A percentile compares a stretch with the other conserved stretches of the same genome.
Conservation (phyloP, 2,888 invertebrate genomes). For the Tenthredo notha region DNA sequence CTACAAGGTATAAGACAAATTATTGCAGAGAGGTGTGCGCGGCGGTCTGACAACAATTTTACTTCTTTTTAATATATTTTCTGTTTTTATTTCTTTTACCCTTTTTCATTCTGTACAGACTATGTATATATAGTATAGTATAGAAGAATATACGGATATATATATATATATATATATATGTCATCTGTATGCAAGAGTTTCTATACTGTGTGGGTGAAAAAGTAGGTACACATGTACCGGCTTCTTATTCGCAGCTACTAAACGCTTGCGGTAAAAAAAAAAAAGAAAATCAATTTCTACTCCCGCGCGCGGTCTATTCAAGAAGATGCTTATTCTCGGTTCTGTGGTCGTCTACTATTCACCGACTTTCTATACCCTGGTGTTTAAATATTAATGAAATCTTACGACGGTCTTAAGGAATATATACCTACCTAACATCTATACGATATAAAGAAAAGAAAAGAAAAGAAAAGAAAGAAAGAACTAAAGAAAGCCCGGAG, state of each 20-base stretch:
- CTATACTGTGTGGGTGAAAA: background rate
- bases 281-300: constrained; percentile 2
- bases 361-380: background rate
- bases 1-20: background rate
- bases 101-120: background rate
- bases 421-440: too few species aligned
- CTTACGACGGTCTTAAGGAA: background rate
- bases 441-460: background rate
- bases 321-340: background rate
- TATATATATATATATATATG: too few species aligned
- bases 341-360: background rate
- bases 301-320: background rate
- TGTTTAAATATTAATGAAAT: constrained; percentile 27
- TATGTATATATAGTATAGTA: background rate
- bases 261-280: background rate
- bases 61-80: background rate
- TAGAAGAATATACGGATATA: too few species aligned
- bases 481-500: background rate
- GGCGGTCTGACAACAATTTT: too few species aligned
- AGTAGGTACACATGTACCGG: constrained; percentile 1
- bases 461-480: background rate
- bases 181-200: too few species aligned
- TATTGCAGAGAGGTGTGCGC: background rate
- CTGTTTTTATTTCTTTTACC: background rate
- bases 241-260: background rate